These are phyloP conservation scores for Corydoras maculifer DNA, from an alignment of 2,113 vertebrate genomes.

Conservation along the genomic window DNA sequence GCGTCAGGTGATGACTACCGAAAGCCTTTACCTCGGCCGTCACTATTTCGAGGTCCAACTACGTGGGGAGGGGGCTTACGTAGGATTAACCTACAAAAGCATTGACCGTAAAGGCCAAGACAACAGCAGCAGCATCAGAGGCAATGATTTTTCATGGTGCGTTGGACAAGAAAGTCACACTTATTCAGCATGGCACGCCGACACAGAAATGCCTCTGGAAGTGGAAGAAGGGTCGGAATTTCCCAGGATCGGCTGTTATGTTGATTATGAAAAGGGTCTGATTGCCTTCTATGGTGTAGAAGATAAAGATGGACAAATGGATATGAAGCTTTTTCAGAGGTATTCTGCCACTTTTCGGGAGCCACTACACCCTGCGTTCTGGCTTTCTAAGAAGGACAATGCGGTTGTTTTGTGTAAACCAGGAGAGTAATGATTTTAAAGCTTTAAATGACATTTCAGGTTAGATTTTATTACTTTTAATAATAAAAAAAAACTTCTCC, in stretches of 20 bases:
- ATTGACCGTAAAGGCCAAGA: constrained; percentile 62
- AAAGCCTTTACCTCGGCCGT: constrained; percentile 67
- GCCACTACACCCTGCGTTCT: constrained; percentile 61
- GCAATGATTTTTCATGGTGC: constrained; percentile 73
- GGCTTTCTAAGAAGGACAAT: constrained; percentile 76
- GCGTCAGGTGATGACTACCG: constrained; percentile 66
- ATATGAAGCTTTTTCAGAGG: constrained; percentile 59
- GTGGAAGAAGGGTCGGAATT: constrained; percentile 19
- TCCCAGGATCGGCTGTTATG: constrained; percentile 63
- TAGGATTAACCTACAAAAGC: constrained; percentile 65
- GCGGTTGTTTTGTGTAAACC: constrained; percentile 44
- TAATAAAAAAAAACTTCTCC: no score
- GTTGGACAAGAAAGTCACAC: constrained; percentile 59
- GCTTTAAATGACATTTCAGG: background rate
- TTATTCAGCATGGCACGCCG: constrained; percentile 67
- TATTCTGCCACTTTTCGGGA: constrained; percentile 61
- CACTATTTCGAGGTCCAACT: constrained; percentile 69
- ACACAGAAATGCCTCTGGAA: constrained; percentile 55
- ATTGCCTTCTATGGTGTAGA: constrained; percentile 65
- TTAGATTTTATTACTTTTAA: no score
- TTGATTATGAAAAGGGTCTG: constrained; percentile 55
- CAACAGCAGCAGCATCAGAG: constrained; percentile 60
- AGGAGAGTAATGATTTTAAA: constrained; percentile 9
- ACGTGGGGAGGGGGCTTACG: constrained; percentile 55
- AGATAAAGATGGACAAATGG: background rate